Evolutionary conservation across 2,113 vertebrate genomes (phyloP).

Genomic region (Passer domesticus): DNA sequence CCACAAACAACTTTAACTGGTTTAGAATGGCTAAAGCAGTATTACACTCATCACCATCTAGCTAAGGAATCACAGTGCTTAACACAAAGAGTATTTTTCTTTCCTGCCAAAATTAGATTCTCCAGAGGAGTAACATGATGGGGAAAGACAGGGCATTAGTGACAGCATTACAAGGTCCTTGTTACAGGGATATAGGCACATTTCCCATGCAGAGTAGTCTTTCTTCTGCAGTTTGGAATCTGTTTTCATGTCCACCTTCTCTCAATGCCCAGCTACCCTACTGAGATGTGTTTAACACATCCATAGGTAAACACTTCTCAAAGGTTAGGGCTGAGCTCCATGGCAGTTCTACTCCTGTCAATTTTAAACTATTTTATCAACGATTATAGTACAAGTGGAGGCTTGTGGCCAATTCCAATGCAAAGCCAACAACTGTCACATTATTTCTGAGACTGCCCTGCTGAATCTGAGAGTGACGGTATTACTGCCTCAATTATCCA

Average conservation of each 20-base stretch:
- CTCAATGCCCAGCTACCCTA: slow-evolving; percentile 21
- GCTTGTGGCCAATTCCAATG: slow-evolving; percentile 54
- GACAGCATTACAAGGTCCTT: neutral
- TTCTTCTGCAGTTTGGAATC: slow-evolving; percentile 27
- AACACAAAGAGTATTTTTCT: neutral
- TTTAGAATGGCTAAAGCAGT: neutral
- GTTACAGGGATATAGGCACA: neutral
- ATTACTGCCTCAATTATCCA: slow-evolving; percentile 57
- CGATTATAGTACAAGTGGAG: slow-evolving; percentile 58
- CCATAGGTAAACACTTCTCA: slow-evolving; percentile 60
- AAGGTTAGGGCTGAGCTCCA: slow-evolving; percentile 61
- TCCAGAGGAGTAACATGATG: neutral
- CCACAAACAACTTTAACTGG: neutral
- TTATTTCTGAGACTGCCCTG: slow-evolving; percentile 35
- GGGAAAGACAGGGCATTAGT: neutral
- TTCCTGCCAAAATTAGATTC: neutral
- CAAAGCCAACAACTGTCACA: slow-evolving; percentile 32
- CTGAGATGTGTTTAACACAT: slow-evolving; percentile 48
- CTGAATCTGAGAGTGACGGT: slow-evolving; percentile 1
- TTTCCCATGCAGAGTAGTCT: neutral
- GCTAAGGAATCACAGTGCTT: neutral
- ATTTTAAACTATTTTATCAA: slow-evolving; percentile 63
- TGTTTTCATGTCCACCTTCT: slow-evolving; percentile 15
- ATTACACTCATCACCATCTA: neutral
- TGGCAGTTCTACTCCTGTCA: slow-evolving; percentile 27